Evolutionary conservation across 2,888 invertebrate genomes (phyloP).

Genomic region (Nephrotoma guestfalica): DNA sequence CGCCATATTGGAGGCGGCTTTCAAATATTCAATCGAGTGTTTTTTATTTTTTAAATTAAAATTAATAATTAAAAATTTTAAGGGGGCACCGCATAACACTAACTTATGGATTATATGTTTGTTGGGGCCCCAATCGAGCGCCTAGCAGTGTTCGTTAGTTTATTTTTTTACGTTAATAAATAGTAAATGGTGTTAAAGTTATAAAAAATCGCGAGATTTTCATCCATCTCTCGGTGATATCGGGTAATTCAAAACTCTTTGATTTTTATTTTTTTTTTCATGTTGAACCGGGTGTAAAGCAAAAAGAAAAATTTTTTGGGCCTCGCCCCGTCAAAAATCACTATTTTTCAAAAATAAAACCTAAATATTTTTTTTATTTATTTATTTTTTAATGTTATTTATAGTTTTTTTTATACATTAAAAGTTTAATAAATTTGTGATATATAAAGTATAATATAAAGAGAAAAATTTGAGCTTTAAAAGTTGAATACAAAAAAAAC

Average conservation of each 20-base stretch:
- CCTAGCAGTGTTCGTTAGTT: conserved; percentile 4
- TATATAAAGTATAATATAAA: conserved; percentile 1
- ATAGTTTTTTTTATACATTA: background rate
- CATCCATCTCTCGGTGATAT: background rate
- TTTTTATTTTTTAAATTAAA: conserved; percentile 16
- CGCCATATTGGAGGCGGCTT: conserved; percentile 21
- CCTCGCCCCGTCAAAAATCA: conserved; percentile 28
- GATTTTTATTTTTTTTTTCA: background rate
- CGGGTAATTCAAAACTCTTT: background rate
- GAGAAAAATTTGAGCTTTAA: background rate
- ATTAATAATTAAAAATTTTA: conserved; percentile 10
- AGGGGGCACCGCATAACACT: conserved; percentile 19
- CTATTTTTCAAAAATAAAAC: background rate
- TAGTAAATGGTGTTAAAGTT: background rate
- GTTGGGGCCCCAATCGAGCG: conserved; percentile 19
- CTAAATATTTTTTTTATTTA: background rate
- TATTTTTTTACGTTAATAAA: background rate
- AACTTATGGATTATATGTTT: conserved; percentile 18
- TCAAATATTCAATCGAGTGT: conserved; percentile 17
- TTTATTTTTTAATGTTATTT: background rate
- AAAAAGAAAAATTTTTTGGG: conserved; percentile 16
- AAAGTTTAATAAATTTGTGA: background rate
- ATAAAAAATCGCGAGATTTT: background rate
- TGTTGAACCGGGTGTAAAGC: conserved; percentile 6
- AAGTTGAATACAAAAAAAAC: background rate